These are phyloP conservation scores for Siniperca obscura DNA, from an alignment of 2,797 vertebrate species.

Conservation along the genomic window DNA sequence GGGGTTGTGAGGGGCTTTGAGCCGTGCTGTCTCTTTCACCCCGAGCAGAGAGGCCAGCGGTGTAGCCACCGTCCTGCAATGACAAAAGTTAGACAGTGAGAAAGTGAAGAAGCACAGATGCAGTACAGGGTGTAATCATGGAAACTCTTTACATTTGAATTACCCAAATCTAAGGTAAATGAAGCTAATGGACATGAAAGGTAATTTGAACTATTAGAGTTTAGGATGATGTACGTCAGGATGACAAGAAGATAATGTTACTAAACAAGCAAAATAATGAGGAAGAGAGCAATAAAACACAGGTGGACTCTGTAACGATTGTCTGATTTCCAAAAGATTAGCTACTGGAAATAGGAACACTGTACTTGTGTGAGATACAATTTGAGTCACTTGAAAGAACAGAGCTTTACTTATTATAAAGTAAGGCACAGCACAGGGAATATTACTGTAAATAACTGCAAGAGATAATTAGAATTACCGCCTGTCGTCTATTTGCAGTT, in stretches of 20 bases:
- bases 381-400: not conserved
- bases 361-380: constrained; percentile 31
- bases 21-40: constrained; percentile 90
- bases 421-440: not conserved
- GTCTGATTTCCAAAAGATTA: constrained; percentile 23
- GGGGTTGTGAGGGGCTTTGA: constrained; percentile 86
- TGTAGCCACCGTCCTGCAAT: constrained; percentile 88
- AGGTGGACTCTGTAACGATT: not conserved
- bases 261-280: constrained; percentile 9
- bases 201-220: not conserved
- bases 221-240: not conserved
- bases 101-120: not conserved
- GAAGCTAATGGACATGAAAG: not conserved
- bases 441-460: not conserved
- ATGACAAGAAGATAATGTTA: not conserved
- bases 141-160: not conserved
- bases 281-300: constrained; percentile 19
- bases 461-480: not conserved
- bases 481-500: no score
- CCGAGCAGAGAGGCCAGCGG: constrained; percentile 90
- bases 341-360: constrained; percentile 36
- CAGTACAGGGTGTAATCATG: not conserved
- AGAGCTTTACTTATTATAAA: constrained; percentile 8
- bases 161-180: not conserved
- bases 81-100: not conserved